phyloP scores from a whole-genome alignment of 2,888 invertebrate species.

The Allophyes oxyacanthae region DNA sequence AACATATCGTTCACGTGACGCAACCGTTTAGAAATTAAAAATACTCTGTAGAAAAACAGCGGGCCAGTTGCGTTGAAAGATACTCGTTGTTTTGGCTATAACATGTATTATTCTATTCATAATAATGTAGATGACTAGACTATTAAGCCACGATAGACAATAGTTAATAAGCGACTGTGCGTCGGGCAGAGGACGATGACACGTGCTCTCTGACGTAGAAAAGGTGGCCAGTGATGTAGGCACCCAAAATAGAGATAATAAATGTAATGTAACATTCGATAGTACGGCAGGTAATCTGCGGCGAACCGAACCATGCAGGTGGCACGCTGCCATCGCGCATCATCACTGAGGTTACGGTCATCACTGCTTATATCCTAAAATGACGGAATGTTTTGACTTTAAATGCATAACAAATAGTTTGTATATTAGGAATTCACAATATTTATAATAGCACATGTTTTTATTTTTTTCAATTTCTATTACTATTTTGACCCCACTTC shows the following conservation, averaged over 20 bases:
- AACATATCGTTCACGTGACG: conserved; percentile 47
- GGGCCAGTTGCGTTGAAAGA: conserved; percentile 36
- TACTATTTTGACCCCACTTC: too few relatives aligned
- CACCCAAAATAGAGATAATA: conserved; percentile 72
- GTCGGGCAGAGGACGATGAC: conserved; percentile 71
- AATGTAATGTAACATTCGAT: conserved; percentile 60
- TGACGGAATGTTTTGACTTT: neutral
- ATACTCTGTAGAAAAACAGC: conserved; percentile 45
- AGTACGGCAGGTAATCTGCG: conserved; percentile 77
- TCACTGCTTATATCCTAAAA: conserved; percentile 34
- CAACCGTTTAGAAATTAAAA: conserved; percentile 41
- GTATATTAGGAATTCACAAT: too few relatives aligned
- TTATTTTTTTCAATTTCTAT: too few relatives aligned
- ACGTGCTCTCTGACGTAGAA: conserved; percentile 76
- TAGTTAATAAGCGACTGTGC: conserved; percentile 57
- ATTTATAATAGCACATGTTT: too few relatives aligned
- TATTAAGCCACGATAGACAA: conserved; percentile 50
- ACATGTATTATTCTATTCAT: conserved; percentile 16
- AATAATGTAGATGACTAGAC: conserved; percentile 25
- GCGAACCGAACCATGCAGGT: conserved; percentile 61
- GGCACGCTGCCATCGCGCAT: conserved; percentile 66
- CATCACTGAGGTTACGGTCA: conserved; percentile 70
- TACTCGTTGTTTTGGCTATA: conserved; percentile 32
- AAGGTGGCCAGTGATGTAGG: conserved; percentile 79
- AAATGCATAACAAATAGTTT: too few relatives aligned